phyloP scores from a whole-genome alignment of 2,797 vertebrate species.

The Corythornis leucogaster region DNA sequence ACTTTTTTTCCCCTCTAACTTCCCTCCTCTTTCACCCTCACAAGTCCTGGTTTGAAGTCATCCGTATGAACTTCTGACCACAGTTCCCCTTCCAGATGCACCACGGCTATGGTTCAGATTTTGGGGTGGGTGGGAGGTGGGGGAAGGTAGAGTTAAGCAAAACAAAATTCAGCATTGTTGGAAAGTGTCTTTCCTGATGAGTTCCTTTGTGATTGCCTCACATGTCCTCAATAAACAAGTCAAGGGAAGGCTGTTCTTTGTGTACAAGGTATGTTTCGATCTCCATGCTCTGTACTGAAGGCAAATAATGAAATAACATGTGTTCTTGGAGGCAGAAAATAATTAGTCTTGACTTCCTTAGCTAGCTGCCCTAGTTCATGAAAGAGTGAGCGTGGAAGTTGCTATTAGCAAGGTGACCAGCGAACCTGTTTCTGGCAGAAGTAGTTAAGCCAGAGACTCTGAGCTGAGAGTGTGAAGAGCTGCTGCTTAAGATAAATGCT shows the following conservation, averaged over 20 bases:
- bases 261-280: not conserved
- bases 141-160: not conserved
- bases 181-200: not conserved
- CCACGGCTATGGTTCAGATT: not conserved
- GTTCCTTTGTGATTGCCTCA: not conserved
- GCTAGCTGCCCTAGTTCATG: not conserved
- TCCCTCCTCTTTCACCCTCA: not conserved
- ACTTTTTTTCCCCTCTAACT: not conserved
- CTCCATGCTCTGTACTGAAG: not conserved
- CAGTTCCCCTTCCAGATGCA: not conserved
- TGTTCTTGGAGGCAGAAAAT: not conserved
- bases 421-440: not conserved
- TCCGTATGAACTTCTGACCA: not conserved
- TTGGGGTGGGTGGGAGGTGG: not conserved
- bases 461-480: not conserved
- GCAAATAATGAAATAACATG: not conserved
- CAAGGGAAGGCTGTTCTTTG: not conserved
- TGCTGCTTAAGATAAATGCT: not conserved
- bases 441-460: not conserved
- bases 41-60: not conserved
- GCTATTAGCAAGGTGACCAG: not conserved
- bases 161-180: not conserved
- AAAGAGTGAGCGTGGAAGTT: not conserved
- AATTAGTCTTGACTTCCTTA: not conserved
- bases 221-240: not conserved